Conservation (phyloP, 2,888 invertebrate genomes). For the Limnephilus rhombicus region DNA sequence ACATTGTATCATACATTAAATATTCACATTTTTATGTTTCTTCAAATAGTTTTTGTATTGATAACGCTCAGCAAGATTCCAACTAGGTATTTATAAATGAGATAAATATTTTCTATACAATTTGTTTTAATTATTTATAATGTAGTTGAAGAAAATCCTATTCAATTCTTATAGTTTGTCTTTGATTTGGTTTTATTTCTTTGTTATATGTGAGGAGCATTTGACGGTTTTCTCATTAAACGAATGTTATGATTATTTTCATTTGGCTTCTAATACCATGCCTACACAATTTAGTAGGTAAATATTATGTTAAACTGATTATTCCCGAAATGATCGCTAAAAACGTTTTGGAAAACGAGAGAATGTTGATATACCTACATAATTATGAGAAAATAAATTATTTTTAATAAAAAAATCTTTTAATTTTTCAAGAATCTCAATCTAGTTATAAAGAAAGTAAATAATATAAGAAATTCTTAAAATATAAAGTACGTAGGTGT, state of each 20-base stretch:
- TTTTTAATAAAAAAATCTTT: constrained; percentile 3
- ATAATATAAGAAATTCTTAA: neutral
- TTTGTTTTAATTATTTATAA: neutral
- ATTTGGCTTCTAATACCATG: neutral
- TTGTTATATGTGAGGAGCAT: neutral
- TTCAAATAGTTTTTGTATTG: constrained; percentile 26
- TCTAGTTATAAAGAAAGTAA: too few species aligned
- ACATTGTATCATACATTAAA: neutral
- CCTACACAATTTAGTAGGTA: neutral
- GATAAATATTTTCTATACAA: neutral
- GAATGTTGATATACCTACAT: neutral
- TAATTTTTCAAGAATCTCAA: neutral
- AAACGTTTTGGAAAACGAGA: neutral
- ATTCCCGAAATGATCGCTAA: neutral
- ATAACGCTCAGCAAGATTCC: constrained; percentile 25
- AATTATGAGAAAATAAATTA: constrained; percentile 28
- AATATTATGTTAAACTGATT: neutral
- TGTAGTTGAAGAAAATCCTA: neutral
- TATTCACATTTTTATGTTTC: neutral
- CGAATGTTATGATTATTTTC: neutral
- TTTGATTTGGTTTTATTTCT: neutral
- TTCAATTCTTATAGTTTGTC: neutral
- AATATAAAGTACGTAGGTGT: too few species aligned
- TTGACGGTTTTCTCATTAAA: neutral
- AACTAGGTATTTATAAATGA: neutral